Percentiles rank a stretch among this genome's conserved stretches.
These are phyloP conservation scores for Drosophila antonietae DNA, from an alignment of 2,888 invertebrate species.

Conservation along the genomic window DNA sequence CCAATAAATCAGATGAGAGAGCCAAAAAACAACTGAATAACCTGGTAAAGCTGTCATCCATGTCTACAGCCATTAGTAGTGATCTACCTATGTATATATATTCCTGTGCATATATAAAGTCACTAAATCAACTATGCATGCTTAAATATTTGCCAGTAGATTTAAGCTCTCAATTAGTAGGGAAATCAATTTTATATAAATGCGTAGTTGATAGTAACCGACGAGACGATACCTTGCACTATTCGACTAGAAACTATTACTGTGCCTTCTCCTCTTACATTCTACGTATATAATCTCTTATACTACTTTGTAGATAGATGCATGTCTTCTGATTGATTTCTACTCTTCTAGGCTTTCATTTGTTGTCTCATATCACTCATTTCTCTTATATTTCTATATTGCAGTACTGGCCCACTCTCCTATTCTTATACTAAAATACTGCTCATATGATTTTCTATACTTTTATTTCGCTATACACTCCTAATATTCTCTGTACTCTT, in stretches of 20 bases:
- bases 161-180: neutral
- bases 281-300: neutral
- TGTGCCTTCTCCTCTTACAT: neutral
- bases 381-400: too few relatives aligned
- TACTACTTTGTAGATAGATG: neutral
- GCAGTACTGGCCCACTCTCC: too few relatives aligned
- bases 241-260: neutral
- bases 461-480: too few relatives aligned
- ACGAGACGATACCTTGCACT: neutral
- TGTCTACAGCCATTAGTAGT: neutral
- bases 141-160: neutral
- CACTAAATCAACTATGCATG: constrained; percentile 1
- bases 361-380: too few relatives aligned
- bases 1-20: constrained; percentile 21
- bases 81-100: neutral
- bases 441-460: too few relatives aligned
- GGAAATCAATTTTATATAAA: too few relatives aligned
- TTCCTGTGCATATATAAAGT: neutral
- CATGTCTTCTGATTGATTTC: too few relatives aligned
- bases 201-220: neutral
- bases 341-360: too few relatives aligned
- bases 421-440: too few relatives aligned
- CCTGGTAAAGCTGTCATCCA: neutral
- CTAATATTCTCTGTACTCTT: too few relatives aligned
- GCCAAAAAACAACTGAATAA: neutral